These are phyloP conservation scores for Adelognathus sp. DNA, from an alignment of 2,888 invertebrate genomes.

Conservation along the genomic window DNA sequence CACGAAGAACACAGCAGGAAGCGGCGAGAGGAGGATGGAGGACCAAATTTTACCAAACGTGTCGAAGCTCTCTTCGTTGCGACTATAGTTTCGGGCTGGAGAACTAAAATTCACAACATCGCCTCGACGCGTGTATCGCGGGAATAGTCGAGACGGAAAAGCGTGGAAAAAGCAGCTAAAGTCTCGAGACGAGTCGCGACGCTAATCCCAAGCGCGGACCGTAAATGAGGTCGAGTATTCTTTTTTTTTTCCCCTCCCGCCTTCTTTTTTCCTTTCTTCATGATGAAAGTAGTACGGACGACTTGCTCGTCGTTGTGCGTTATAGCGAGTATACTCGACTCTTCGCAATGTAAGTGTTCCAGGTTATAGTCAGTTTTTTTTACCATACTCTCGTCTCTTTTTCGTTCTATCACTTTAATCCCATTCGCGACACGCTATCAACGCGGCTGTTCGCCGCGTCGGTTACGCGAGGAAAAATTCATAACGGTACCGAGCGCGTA, in stretches of 20 bases:
- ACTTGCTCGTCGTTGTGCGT: constrained; percentile 14
- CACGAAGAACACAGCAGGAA: neutral
- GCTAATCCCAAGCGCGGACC: constrained; percentile 52
- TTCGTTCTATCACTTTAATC: constrained; percentile 17
- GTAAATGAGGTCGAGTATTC: constrained; percentile 60
- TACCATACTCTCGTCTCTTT: neutral
- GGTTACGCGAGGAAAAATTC: neutral
- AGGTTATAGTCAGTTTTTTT: constrained; percentile 6
- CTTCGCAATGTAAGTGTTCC: constrained; percentile 13
- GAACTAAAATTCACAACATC: neutral
- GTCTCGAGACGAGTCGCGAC: constrained; percentile 40
- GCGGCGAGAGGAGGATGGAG: neutral
- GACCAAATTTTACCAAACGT: constrained; percentile 30
- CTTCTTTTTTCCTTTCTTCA: constrained; percentile 6
- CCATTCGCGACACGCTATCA: constrained; percentile 42
- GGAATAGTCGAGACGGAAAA: constrained; percentile 24
- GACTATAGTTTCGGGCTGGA: neutral
- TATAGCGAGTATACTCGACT: neutral
- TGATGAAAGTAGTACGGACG: constrained; percentile 45
- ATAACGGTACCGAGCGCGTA: neutral
- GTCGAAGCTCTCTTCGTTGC: neutral
- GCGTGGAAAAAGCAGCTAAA: constrained; percentile 37
- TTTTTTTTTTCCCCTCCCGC: neutral
- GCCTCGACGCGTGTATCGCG: constrained; percentile 1
- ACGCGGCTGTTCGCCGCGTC: neutral